These are phyloP conservation scores for Ammodramus savannarum DNA, from an alignment of 2,113 vertebrate species.

Conservation along the genomic window DNA sequence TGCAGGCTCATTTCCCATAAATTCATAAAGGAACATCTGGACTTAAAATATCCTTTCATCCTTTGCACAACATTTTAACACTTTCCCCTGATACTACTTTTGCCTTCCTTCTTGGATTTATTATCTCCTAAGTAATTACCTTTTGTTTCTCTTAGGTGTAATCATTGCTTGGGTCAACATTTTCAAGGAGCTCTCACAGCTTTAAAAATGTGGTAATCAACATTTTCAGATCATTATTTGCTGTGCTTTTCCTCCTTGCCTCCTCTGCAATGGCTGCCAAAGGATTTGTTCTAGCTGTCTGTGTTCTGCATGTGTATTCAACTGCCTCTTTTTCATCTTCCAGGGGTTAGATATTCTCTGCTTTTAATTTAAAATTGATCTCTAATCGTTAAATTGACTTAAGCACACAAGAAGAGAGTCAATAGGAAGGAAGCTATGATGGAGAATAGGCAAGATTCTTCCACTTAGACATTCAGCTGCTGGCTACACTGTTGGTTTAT, in stretches of 20 bases:
- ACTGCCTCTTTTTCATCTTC: not conserved
- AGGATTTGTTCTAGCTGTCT: not conserved
- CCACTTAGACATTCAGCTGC: not conserved
- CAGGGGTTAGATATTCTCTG: not conserved
- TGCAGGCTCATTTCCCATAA: slow-evolving; percentile 10
- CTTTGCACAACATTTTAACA: slow-evolving; percentile 28
- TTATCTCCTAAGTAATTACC: slow-evolving; percentile 39
- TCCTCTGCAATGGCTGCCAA: not conserved
- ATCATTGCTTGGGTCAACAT: slow-evolving; percentile 34
- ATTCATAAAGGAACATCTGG: slow-evolving; percentile 48
- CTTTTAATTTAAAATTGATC: slow-evolving; percentile 32
- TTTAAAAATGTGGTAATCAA: slow-evolving; percentile 25
- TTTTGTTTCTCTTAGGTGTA: slow-evolving; percentile 29
- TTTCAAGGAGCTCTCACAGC: slow-evolving; percentile 22
- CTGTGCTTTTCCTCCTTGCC: not conserved
- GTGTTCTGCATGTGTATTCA: not conserved
- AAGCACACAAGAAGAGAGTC: not conserved
- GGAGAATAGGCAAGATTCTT: not conserved
- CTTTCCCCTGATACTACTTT: slow-evolving; percentile 36
- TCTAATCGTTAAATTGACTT: not conserved
- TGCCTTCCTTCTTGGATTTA: slow-evolving; percentile 33
- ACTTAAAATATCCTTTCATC: slow-evolving; percentile 54
- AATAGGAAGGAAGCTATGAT: not conserved
- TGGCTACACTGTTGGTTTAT: not conserved
- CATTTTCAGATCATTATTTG: slow-evolving; percentile 22